Evolutionary conservation across 2,888 invertebrate species (phyloP), one percentile per base, ranked within the genome.

Genomic region (Xylophagus ater): DNA sequence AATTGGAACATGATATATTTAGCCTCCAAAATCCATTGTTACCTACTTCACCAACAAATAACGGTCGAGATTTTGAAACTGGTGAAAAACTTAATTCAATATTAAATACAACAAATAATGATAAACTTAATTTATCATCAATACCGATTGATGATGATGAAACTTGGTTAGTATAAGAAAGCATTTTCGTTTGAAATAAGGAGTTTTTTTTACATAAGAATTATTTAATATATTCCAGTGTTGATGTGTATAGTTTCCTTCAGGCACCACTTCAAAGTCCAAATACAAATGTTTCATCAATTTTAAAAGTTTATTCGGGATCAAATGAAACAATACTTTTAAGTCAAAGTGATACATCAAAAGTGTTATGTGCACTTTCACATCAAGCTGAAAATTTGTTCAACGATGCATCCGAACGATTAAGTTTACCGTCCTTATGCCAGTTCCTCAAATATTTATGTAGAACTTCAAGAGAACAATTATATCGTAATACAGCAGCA

Each of bases 321-420:
- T 61, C 60, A 28, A 65, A 65, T 42, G 65, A 65, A 41, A 60
- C 61, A 3, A 73, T 74, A 25, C 70, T 82, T 9, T 69, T 86
- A 38, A 73, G 77, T 1, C 82, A 84, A 3, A 74, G 82, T 4
- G 83, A 87, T 39, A 85, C 89, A 0, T 86, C 88, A 0, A 83
- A 88, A 55, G 87, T 92, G 1, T 77, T 93, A 40, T 92, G 92
- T 62, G 84, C 87, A 0, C 65, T 96, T 8, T 84, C 90, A 0
- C 85, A 90, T 43, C 84, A 87, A 54, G 87, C 89, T 0, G 94
- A 94, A 57, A 80, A 89, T 50, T 63, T 96, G 37, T 94, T 92
- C 64, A 85, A 88, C 38, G 81, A 88, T 45, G 84, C 92, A 2
- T 88, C 92, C 0, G 74, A 86, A 38, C 81, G 89, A 45, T 69